These are phyloP conservation scores for Lottia gigantea DNA, from an alignment of 2,888 invertebrate species.

Conservation along the genomic window DNA sequence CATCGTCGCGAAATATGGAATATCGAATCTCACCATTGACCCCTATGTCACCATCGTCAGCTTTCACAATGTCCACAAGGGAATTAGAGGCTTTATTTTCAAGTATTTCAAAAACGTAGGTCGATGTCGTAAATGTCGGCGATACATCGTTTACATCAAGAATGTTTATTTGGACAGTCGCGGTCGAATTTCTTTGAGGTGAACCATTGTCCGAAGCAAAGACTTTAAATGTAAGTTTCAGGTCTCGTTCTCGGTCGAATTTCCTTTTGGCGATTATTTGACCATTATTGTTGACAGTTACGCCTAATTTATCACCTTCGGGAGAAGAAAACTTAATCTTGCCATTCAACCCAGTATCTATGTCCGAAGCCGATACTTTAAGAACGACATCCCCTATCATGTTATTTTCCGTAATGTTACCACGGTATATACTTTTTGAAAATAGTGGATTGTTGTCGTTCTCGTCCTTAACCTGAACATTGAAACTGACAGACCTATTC, in stretches of 20 bases:
- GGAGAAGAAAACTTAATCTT: slow-evolving; percentile 41
- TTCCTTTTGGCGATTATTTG: slow-evolving; percentile 44
- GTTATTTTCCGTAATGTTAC: slow-evolving; percentile 45
- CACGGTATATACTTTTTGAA: slow-evolving; percentile 69
- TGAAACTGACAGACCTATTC: slow-evolving; percentile 37
- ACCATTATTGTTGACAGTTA: slow-evolving; percentile 46
- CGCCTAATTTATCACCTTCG: slow-evolving; percentile 30
- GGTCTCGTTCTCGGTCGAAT: slow-evolving; percentile 47
- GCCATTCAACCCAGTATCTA: slow-evolving; percentile 44
- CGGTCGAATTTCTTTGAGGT: slow-evolving; percentile 32
- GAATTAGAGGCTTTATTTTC: slow-evolving; percentile 41
- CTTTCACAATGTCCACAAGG: slow-evolving; percentile 39
- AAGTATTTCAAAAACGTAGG: slow-evolving; percentile 36
- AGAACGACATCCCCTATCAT: slow-evolving; percentile 41
- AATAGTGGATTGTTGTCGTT: slow-evolving; percentile 93
- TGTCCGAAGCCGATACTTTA: slow-evolving; percentile 43
- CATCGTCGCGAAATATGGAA: slow-evolving; percentile 22
- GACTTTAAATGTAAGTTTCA: slow-evolving; percentile 40
- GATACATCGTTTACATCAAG: slow-evolving; percentile 48
- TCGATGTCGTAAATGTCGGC: slow-evolving; percentile 39
- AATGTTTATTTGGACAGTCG: slow-evolving; percentile 37
- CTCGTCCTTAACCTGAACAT: slow-evolving; percentile 77
- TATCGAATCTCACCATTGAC: slow-evolving; percentile 34
- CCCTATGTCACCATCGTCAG: slow-evolving; percentile 42
- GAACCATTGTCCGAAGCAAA: slow-evolving; percentile 42